Percentiles rank a stretch among this genome's conserved stretches.
Evolutionary conservation across 1,140 invertebrate species (phyloP).

Genomic region (Achatina immaculata): DNA sequence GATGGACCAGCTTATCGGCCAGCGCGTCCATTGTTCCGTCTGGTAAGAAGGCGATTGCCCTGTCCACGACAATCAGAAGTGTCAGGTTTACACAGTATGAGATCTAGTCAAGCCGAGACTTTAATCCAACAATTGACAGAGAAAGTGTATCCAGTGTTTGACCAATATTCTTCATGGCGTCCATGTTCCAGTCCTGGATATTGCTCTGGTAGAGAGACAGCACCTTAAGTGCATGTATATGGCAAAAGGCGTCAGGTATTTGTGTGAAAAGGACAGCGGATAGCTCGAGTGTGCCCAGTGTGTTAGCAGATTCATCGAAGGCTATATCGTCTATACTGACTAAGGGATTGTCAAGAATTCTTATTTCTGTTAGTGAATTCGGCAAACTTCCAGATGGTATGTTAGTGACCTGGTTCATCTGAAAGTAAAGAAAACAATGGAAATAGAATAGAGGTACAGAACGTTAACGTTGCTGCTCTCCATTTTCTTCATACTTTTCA

Average conservation of each 20-base stretch:
- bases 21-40: background rate
- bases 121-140: background rate
- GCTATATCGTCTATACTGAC: background rate
- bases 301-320: background rate
- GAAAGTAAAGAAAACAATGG: too few relatives aligned
- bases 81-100: background rate
- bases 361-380: too few relatives aligned
- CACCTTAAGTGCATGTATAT: too few relatives aligned
- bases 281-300: background rate
- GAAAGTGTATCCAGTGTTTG: background rate
- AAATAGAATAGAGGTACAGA: too few relatives aligned
- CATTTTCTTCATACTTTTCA: too few relatives aligned
- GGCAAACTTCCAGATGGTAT: too few relatives aligned
- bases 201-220: background rate
- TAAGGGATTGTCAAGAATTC: background rate
- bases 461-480: too few relatives aligned
- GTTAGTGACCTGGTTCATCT: too few relatives aligned
- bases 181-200: background rate
- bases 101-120: background rate
- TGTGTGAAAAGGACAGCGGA: background rate
- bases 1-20: background rate
- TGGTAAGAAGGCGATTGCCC: background rate
- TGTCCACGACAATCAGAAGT: background rate
- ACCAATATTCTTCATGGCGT: background rate
- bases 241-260: too few relatives aligned